Evolutionary conservation across 2,797 vertebrate species (phyloP), one percentile per base, ranked within the genome.

Genomic region (Paramormyrops hopkinsi): DNA sequence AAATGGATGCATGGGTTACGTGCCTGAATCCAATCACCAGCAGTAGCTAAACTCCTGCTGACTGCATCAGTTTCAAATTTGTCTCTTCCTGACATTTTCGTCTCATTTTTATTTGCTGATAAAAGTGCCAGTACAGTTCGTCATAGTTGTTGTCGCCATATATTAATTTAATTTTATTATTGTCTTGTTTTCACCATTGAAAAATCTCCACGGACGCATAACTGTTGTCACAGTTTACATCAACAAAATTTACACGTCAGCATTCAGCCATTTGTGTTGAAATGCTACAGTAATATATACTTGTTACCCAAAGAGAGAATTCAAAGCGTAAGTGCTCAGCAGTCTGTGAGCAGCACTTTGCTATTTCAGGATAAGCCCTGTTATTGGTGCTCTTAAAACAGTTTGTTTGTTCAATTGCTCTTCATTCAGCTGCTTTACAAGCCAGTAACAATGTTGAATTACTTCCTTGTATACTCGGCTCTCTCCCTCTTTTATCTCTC

Each of bases 361-460:
- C 50, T 86, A 25, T 86, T 54, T 56, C 29, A 37, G 29, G 50
- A 56, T 59, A 17, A 59, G 85, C 29, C 51, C 33, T 87, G 51
- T 86, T 53, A 51, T 50, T 17, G n/a, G 2, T 87, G 51, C 37
- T 87, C 86, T 56, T 56, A n/a, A 87, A 56, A 19, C 51, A 54
- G 51, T 56, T 29, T 56, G 51, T 86, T 56, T 56, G 51, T 56
- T 25, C 50, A 86, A 86, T 37, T 86, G 86, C 53, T 87, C 53
- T 87, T 87, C 17, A 87, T 87, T 87, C 53, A 59, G 53, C 33
- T 56, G 86, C 51, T 59, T 89, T 92, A 92, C 46, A 41, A 88
- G 59, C 85, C 0, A n/a, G 25, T 29, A 14, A 87, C 29, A 44
- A 14, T 56, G 41, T 89, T 87, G 51, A 56, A 17, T 29, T 87